Conservation (phyloP, 2,113 vertebrate genomes). For the Erpornis zantholeuca region DNA sequence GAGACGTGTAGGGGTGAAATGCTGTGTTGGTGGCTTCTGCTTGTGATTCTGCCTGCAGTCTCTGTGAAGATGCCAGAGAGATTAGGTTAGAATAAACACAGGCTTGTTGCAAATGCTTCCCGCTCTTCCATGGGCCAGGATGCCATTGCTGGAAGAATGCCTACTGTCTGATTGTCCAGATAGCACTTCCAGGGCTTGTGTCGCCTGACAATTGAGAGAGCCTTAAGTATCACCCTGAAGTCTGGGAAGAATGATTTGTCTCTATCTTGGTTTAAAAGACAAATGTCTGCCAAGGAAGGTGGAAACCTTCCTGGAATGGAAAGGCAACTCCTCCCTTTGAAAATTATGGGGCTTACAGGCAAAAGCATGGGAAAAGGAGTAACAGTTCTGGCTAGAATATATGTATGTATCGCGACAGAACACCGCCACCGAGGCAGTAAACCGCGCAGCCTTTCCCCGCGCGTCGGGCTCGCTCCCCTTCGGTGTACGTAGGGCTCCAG, state of each 20-base stretch:
- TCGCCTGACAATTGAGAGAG: neutral
- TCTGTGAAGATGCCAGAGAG: neutral
- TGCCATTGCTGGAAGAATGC: neutral
- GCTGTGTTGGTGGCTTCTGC: neutral
- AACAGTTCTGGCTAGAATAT: neutral
- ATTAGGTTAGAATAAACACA: neutral
- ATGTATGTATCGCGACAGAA: too few species aligned
- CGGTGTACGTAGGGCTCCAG: rapidly evolving
- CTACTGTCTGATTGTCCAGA: neutral
- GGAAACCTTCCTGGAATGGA: neutral
- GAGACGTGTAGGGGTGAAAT: neutral
- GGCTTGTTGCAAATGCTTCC: neutral
- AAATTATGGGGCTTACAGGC: neutral
- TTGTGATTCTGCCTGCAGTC: neutral
- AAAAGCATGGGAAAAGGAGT: neutral
- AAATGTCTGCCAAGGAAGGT: neutral
- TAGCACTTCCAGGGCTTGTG: neutral
- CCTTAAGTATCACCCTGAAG: neutral
- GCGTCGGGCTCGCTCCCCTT: too few species aligned
- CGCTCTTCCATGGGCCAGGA: neutral
- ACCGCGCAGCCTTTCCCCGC: too few species aligned
- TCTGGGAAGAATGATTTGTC: neutral
- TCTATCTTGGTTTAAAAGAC: neutral
- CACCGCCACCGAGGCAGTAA: too few species aligned
- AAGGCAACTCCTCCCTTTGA: neutral